A percentile compares a stretch with the other conserved stretches of the same genome.
These are phyloP conservation scores for Argyresthia goedartella DNA, from an alignment of 2,888 invertebrate species.

Conservation along the genomic window DNA sequence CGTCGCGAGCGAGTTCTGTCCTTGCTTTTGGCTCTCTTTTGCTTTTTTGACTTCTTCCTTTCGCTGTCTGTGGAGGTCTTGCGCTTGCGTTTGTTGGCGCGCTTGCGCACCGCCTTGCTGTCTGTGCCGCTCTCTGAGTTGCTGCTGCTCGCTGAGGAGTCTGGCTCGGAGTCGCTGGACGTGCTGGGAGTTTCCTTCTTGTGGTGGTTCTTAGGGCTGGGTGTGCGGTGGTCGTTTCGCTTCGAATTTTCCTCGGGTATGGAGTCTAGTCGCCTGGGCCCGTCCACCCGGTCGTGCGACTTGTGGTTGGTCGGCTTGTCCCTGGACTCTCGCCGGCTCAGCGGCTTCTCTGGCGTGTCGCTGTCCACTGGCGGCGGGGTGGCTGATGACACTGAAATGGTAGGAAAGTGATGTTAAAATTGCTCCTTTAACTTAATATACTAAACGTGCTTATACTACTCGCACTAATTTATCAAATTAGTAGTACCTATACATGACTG, in stretches of 20 bases:
- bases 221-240: conserved; percentile 33
- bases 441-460: too few species aligned
- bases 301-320: conserved; percentile 45
- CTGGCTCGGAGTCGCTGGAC: conserved; percentile 50
- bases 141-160: conserved; percentile 38
- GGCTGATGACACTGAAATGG: conserved; percentile 38
- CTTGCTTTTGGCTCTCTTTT: conserved; percentile 21
- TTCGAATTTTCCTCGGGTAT: conserved; percentile 44
- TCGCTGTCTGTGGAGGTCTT: conserved; percentile 38
- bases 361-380: conserved; percentile 47
- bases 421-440: too few species aligned
- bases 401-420: not conserved
- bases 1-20: not conserved
- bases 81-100: conserved; percentile 47
- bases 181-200: conserved; percentile 40
- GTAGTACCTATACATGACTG: too few species aligned
- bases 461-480: too few species aligned
- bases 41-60: conserved; percentile 38
- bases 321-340: conserved; percentile 37
- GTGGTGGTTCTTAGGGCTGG: conserved; percentile 45
- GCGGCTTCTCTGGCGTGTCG: conserved; percentile 46
- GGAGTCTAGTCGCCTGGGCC: conserved; percentile 34
- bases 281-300: conserved; percentile 34
- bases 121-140: conserved; percentile 37
- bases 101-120: conserved; percentile 24